Conservation (phyloP, 2,797 vertebrate species). For the Hypotaenidia philippensis region DNA sequence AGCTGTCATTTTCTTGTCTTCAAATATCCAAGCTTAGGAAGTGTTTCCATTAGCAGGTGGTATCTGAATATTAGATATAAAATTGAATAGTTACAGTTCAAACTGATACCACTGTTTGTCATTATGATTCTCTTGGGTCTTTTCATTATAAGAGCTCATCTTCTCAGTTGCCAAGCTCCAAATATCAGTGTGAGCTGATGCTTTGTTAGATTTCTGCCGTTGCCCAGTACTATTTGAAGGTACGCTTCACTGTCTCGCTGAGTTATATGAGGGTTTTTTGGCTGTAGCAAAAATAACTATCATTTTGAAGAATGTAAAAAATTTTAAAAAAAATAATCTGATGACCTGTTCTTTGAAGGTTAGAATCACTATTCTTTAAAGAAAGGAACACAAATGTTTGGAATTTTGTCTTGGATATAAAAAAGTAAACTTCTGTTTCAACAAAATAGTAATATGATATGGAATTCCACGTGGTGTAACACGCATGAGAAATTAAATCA, state of each 20-base stretch:
- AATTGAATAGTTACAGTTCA: background rate
- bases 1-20: background rate
- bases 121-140: background rate
- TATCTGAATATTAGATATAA: background rate
- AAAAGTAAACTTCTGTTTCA: background rate
- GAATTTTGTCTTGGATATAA: background rate
- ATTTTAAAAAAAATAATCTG: background rate
- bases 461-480: background rate
- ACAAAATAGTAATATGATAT: background rate
- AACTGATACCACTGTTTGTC: background rate
- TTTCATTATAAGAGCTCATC: background rate
- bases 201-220: background rate
- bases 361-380: background rate
- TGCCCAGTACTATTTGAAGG: background rate
- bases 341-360: background rate
- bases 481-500: background rate
- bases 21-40: background rate
- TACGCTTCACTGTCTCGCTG: background rate
- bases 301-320: background rate
- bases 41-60: background rate
- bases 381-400: background rate
- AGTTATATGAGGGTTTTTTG: background rate
- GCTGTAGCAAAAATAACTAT: background rate
- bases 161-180: background rate
- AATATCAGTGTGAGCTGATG: background rate